These are phyloP conservation scores for Choloepus hoffmanni DNA, from an alignment of 2,113 vertebrate genomes.

Conservation along the genomic window DNA sequence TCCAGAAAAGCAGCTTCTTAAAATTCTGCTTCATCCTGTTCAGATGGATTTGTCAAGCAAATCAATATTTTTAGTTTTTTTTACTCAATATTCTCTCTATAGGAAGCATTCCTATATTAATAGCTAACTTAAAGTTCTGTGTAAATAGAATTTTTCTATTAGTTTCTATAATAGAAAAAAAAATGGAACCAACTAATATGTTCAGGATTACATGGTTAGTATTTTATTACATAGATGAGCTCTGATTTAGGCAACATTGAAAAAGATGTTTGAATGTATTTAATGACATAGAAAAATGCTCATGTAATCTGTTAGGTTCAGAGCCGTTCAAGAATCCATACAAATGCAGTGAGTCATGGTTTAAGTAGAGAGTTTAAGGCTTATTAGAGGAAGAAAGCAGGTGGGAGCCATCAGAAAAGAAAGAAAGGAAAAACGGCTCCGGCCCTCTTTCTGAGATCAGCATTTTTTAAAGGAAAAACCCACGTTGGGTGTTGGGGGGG, in stretches of 20 bases:
- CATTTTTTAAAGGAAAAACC: too few relatives aligned
- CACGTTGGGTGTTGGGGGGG: too few relatives aligned
- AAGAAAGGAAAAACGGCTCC: too few relatives aligned
- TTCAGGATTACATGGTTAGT: conserved; percentile 27
- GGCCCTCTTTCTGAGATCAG: too few relatives aligned
- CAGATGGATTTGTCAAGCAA: conserved; percentile 53
- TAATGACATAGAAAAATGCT: conserved; percentile 39
- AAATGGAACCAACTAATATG: conserved; percentile 30
- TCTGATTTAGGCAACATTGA: conserved; percentile 38
- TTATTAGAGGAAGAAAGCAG: too few relatives aligned
- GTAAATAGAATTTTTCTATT: conserved; percentile 60
- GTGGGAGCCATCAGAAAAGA: too few relatives aligned
- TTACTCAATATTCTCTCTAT: background rate
- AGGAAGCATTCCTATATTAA: background rate
- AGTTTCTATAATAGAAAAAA: conserved; percentile 61
- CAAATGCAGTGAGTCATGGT: too few relatives aligned
- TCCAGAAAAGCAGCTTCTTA: conserved; percentile 23
- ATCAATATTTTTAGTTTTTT: conserved; percentile 39
- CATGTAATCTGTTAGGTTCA: background rate
- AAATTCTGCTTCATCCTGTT: conserved; percentile 42
- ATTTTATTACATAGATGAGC: background rate
- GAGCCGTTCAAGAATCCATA: too few relatives aligned
- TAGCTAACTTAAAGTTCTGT: conserved; percentile 42
- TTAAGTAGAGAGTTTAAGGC: too few relatives aligned
- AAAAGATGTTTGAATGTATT: conserved; percentile 54